Evolutionary conservation across 2,888 invertebrate genomes (phyloP).

Genomic region (Drepana falcataria): DNA sequence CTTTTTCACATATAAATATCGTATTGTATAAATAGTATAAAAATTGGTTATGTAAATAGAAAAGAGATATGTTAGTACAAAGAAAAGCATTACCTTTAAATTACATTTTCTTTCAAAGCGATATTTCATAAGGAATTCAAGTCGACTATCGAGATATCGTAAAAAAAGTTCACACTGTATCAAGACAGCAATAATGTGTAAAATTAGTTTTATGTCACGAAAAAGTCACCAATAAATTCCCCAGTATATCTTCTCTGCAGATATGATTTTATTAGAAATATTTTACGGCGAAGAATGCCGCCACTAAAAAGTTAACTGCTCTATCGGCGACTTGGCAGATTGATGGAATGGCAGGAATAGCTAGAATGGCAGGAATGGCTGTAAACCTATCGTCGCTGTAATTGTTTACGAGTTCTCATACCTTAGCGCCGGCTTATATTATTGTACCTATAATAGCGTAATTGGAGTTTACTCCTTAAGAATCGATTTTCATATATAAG

Average conservation of each 20-base stretch:
- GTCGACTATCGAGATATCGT: not conserved
- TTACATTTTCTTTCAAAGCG: not conserved
- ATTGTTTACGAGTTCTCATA: not conserved
- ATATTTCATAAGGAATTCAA: too few species aligned
- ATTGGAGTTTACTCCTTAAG: too few species aligned
- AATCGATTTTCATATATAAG: too few species aligned
- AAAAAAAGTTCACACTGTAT: not conserved
- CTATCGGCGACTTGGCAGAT: not conserved
- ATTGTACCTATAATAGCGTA: too few species aligned
- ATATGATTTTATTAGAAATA: slow-evolving; percentile 60
- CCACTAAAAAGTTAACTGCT: not conserved
- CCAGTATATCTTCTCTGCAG: slow-evolving; percentile 30
- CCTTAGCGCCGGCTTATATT: too few species aligned
- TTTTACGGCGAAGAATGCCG: slow-evolving; percentile 34
- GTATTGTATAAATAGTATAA: too few species aligned
- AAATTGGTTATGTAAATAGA: too few species aligned
- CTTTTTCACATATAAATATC: too few species aligned
- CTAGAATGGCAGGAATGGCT: not conserved
- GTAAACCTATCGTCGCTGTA: not conserved
- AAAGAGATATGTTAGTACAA: too few species aligned
- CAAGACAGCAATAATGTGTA: slow-evolving; percentile 1
- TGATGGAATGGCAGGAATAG: not conserved
- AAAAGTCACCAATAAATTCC: slow-evolving; percentile 3
- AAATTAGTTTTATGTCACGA: slow-evolving; percentile 2
- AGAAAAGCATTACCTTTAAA: not conserved